phyloP scores from a whole-genome alignment of 2,888 invertebrate genomes.

The Chirona hameri region DNA sequence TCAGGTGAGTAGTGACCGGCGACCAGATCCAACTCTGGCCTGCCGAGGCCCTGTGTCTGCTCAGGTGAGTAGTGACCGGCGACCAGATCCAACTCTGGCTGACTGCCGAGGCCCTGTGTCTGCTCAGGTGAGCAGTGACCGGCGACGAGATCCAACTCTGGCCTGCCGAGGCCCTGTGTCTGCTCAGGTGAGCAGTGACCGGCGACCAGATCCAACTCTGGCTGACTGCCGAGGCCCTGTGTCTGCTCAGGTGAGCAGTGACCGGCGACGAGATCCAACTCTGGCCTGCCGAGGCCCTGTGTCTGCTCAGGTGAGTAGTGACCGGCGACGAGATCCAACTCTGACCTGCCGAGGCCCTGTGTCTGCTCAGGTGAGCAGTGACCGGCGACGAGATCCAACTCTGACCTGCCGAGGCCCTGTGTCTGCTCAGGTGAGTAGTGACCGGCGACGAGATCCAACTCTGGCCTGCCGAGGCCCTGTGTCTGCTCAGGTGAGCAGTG shows the following conservation, averaged over 20 bases:
- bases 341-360: conserved; percentile 58
- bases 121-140: conserved; percentile 61
- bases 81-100: no score
- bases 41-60: background rate
- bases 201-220: no score
- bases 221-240: no score
- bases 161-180: conserved; percentile 76
- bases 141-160: no score
- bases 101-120: conserved; percentile 84
- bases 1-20: conserved; percentile 54
- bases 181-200: conserved; percentile 61
- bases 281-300: conserved; percentile 58
- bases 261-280: no score
- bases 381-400: no score
- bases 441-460: no score
- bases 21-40: no score
- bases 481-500: conserved; percentile 73
- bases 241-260: conserved; percentile 73
- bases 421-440: conserved; percentile 73
- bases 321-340: no score
- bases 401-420: conserved; percentile 58
- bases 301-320: conserved; percentile 73
- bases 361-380: conserved; percentile 73
- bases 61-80: conserved; percentile 54
- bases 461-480: conserved; percentile 58